Evolutionary conservation across 1,140 invertebrate genomes (phyloP).

Genomic region (Neoseiulus cucumeris): DNA sequence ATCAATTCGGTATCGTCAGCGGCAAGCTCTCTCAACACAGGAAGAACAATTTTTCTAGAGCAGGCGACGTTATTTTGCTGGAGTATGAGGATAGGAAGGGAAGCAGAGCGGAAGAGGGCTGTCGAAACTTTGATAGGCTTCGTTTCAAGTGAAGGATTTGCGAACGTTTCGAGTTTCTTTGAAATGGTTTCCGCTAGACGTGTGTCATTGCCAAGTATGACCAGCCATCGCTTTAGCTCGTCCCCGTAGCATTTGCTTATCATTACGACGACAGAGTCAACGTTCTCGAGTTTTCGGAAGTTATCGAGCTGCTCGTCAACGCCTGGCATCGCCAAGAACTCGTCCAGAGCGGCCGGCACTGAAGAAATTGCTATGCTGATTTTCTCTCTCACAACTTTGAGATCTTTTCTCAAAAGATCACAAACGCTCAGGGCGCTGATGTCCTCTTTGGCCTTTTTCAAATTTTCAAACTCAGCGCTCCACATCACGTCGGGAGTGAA

Average conservation of each 20-base stretch:
- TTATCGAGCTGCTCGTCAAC: conserved; percentile 17
- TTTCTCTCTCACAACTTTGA: conserved; percentile 33
- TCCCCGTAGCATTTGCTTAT: conserved; percentile 17
- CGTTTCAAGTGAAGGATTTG: conserved; percentile 20
- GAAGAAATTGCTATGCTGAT: conserved; percentile 35
- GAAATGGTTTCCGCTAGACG: conserved; percentile 12
- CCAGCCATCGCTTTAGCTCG: neutral
- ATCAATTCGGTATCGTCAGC: neutral
- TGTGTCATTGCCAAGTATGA: neutral
- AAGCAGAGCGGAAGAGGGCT: conserved; percentile 12
- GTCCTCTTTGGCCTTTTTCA: conserved; percentile 38
- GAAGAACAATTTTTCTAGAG: conserved; percentile 16
- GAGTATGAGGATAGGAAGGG: neutral
- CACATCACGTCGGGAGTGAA: conserved; percentile 16
- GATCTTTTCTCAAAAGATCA: conserved; percentile 41
- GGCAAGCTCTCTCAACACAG: conserved; percentile 13
- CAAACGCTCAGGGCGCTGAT: conserved; percentile 32
- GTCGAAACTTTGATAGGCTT: neutral
- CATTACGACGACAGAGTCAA: conserved; percentile 22
- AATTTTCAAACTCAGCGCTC: conserved; percentile 28
- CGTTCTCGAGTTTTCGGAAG: conserved; percentile 16
- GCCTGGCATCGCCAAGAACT: conserved; percentile 15
- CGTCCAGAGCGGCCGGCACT: conserved; percentile 33
- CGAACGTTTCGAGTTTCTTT: conserved; percentile 18
- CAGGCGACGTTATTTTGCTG: conserved; percentile 14